Evolutionary conservation across 2,888 invertebrate genomes (phyloP).

Genomic region (Epirrhoe tristata): DNA sequence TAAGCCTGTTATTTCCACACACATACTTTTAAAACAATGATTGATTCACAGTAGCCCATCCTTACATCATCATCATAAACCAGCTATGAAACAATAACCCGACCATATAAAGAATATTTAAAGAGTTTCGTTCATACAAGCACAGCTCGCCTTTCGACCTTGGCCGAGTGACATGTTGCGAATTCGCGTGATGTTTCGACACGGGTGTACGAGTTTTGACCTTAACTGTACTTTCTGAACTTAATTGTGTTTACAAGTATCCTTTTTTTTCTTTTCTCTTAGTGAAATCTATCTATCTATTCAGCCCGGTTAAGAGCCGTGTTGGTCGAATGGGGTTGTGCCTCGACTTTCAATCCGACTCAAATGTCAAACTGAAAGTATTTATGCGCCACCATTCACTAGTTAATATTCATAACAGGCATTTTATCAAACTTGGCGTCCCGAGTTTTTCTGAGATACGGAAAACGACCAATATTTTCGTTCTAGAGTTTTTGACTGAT

Average conservation of each 20-base stretch:
- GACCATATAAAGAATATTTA: slow-evolving; percentile 25
- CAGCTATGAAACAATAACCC: slow-evolving; percentile 27
- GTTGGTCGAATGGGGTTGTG: too few species aligned
- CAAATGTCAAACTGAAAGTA: too few species aligned
- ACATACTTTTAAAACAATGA: background rate
- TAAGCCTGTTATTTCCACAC: background rate
- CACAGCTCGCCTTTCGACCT: slow-evolving; percentile 31
- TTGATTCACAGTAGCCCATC: slow-evolving; percentile 3
- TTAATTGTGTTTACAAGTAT: background rate
- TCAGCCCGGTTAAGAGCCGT: too few species aligned
- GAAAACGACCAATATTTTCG: too few species aligned
- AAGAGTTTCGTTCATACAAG: slow-evolving; percentile 20
- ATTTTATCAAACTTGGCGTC: too few species aligned
- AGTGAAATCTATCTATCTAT: too few species aligned
- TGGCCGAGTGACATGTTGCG: slow-evolving; percentile 38
- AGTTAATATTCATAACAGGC: too few species aligned
- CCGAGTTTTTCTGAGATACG: too few species aligned
- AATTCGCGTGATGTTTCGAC: slow-evolving; percentile 35
- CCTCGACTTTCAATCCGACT: too few species aligned
- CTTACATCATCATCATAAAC: slow-evolving; percentile 27
- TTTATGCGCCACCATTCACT: too few species aligned
- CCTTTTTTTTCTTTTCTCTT: background rate
- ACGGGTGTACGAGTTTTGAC: slow-evolving; percentile 28
- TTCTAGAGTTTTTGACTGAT: too few species aligned
- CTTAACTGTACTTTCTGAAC: slow-evolving; percentile 28